Percentiles rank a stretch among this genome's conserved stretches.
Evolutionary conservation across 2,797 vertebrate genomes (phyloP).

Genomic region (Emys orbicularis): DNA sequence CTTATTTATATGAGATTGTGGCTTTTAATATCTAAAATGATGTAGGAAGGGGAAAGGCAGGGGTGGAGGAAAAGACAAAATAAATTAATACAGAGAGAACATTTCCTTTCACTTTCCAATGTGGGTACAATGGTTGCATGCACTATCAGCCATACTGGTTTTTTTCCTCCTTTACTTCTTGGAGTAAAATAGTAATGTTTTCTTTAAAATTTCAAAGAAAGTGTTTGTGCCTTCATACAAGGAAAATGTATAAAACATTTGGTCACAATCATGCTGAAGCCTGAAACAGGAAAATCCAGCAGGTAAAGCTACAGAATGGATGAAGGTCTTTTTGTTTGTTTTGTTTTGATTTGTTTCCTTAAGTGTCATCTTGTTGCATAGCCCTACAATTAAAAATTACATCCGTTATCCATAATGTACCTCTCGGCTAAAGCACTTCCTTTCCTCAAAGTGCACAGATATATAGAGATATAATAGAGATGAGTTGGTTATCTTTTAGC

Average conservation of each 20-base stretch:
- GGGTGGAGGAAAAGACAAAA: slow-evolving; percentile 17
- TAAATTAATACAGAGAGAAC: slow-evolving; percentile 41
- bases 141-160: slow-evolving; percentile 73
- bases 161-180: slow-evolving; percentile 57
- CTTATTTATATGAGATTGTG: slow-evolving; percentile 28
- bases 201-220: slow-evolving; percentile 76
- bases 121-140: slow-evolving; percentile 83
- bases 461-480: slow-evolving; percentile 52
- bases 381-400: slow-evolving; percentile 81
- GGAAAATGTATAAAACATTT: slow-evolving; percentile 89
- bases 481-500: slow-evolving; percentile 23
- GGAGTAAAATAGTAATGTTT: neutral
- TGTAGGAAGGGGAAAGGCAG: neutral
- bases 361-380: slow-evolving; percentile 93
- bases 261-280: slow-evolving; percentile 94
- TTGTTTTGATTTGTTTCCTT: slow-evolving; percentile 44
- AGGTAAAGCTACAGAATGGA: slow-evolving; percentile 87
- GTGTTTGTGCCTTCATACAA: slow-evolving; percentile 89
- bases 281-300: slow-evolving; percentile 85
- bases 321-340: slow-evolving; percentile 63
- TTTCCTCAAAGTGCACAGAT: neutral
- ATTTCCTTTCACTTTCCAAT: slow-evolving; percentile 61
- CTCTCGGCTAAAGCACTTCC: slow-evolving; percentile 14
- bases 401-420: neutral
- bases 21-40: neutral